Evolutionary conservation across 1,140 invertebrate genomes (phyloP), one percentile per base, ranked within the genome.

Genomic region (Drosophila azteca): DNA sequence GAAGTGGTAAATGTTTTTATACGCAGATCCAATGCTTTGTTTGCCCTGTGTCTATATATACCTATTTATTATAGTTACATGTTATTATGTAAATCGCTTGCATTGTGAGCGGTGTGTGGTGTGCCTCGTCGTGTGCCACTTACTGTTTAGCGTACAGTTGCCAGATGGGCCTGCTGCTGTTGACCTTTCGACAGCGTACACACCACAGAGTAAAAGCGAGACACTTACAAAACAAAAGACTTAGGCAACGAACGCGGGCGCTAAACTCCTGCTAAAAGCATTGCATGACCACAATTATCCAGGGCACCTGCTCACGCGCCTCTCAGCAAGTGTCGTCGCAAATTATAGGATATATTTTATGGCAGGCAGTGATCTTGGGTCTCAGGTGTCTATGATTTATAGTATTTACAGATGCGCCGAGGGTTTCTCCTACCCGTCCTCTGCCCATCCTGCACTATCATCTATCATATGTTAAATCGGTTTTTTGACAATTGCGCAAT

Each of bases 401-500:
- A 20, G 17, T 20, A 20, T 68, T 26, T 31, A 15, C 58, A 63
- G 31, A 53, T 26, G 57, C 50, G 61, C 46, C 26, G 44, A 59
- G n/a, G 39, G 20, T 54, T 31, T 39, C 44, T n/a, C 41, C 59
- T 54, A 24, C 54, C 15, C 60, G 31, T 8, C 8, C 8, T 31
- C 8, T 31, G 9, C 8, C 8, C 2, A 31, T 31, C 29, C 39
- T 45, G 24, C 22, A 9, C 31, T 9, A 50, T 22, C 67, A 69
- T 70, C 65, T 55, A 70, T 69, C 67, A 69, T 70, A 70, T 43
- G 45, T 26, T 69, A 69, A 70, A 69, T 85, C 73, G 79, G 64
- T 87, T 77, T 79, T 87, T 88, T 79, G 84, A 88, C 83, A 87
- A 87, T 87, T 87, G 75, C 79, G 88, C 82, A 88, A 87, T 79